Conservation (phyloP, 2,888 invertebrate species). For the Petrophora chlorosata region DNA sequence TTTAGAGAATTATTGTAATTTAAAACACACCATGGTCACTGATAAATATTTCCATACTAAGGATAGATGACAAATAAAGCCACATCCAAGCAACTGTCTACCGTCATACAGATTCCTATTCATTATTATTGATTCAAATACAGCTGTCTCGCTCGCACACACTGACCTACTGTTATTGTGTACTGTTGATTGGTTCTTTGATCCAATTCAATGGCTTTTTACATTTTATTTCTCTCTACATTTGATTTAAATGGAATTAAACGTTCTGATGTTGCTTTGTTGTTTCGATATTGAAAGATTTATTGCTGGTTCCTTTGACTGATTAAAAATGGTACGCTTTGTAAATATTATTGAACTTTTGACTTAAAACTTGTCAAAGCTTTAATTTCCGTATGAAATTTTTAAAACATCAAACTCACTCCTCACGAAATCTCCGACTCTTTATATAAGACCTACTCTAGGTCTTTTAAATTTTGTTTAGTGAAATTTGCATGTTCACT, state of each 20-base stretch:
- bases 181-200: conserved; percentile 41
- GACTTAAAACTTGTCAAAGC: too few relatives aligned
- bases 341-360: too few relatives aligned
- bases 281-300: not conserved
- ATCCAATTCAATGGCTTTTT: conserved; percentile 41
- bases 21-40: too few relatives aligned
- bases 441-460: too few relatives aligned
- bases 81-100: conserved; percentile 27
- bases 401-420: too few relatives aligned
- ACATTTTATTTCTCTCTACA: conserved; percentile 35
- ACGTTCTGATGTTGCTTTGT: conserved; percentile 8
- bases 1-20: too few relatives aligned
- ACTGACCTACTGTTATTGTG: conserved; percentile 32
- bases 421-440: too few relatives aligned
- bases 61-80: conserved; percentile 15
- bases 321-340: too few relatives aligned
- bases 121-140: conserved; percentile 33
- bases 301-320: not conserved
- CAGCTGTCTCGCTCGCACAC: conserved; percentile 28
- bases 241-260: conserved; percentile 14
- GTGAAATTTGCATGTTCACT: too few relatives aligned
- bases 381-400: too few relatives aligned
- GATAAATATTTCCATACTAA: conserved; percentile 6
- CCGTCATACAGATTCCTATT: conserved; percentile 28
- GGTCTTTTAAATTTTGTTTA: too few relatives aligned